Evolutionary conservation across 1,140 invertebrate species (phyloP), one percentile per base, ranked within the genome.

Genomic region (Hestina assimilis): DNA sequence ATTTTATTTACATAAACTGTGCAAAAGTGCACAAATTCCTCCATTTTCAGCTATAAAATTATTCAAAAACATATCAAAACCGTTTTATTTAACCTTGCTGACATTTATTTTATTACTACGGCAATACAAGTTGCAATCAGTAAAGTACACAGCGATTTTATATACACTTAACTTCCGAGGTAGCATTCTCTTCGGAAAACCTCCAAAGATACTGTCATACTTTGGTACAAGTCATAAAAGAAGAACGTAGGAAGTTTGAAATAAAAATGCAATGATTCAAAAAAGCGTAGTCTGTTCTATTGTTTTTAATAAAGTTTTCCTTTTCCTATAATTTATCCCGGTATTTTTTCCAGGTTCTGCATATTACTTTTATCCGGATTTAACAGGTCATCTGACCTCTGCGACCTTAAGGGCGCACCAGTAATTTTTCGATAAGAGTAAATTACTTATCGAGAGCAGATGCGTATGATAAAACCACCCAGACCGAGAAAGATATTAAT

Each of bases 131-230:
- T 61, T 53, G 69, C 76, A 79, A 79, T 79, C 73, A 79, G 69
- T 65, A 69, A 68, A 63, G 66, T 65, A 71, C 72, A 79, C 73
- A 71, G 42, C 65, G 20, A 73, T 69, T 76, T 70, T 74, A 74
- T 75, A 70, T 66, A 72, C 72, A 69, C 69, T 71, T 69, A 75
- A 72, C 69, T 63, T 70, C 69, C 47, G 63, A 67, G 71, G 71
- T 64, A 72, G 65, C 61, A 46, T 51, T 33, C 55, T 52, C 54
- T 56, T 76, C 76, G 75, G 75, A 76, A 38, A 15, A 43, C 24
- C 43, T 72, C 75, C 75, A 79, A 66, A 57, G 65, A 63, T 55
- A 67, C 59, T 55, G 40, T 54, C 40, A 40, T 45, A 4, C 21
- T 40, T 14, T 59, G 65, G 59, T 7, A 12, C 29, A 70, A 66